Percentiles rank a stretch among this genome's conserved stretches.
These are phyloP conservation scores for Agonopterix heracliana DNA, from an alignment of 2,888 invertebrate species.

Conservation along the genomic window DNA sequence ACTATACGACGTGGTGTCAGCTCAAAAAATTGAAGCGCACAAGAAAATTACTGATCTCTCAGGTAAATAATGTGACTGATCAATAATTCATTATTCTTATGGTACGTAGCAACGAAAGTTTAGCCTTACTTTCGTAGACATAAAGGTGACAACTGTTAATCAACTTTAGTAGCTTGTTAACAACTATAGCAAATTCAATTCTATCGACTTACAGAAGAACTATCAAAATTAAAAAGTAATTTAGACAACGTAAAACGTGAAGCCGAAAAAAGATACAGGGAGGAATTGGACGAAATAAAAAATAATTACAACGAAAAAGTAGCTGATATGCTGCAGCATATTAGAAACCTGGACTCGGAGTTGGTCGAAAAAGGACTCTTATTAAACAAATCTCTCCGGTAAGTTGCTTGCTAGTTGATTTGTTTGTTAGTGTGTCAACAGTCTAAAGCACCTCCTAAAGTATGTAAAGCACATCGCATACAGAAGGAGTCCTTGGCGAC, in stretches of 20 bases:
- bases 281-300: slow-evolving; percentile 75
- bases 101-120: too few species aligned
- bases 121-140: too few species aligned
- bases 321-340: slow-evolving; percentile 72
- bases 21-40: slow-evolving; percentile 52
- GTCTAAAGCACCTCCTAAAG: too few species aligned
- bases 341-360: slow-evolving; percentile 74
- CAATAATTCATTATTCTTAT: too few species aligned
- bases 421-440: too few species aligned
- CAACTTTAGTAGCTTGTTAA: too few species aligned
- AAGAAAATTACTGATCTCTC: slow-evolving; percentile 44
- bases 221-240: slow-evolving; percentile 64
- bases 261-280: slow-evolving; percentile 71
- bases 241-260: slow-evolving; percentile 73
- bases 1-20: slow-evolving; percentile 54
- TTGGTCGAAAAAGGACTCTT: slow-evolving; percentile 73
- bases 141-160: too few species aligned
- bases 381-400: slow-evolving; percentile 69
- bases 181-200: background rate
- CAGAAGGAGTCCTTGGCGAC: too few species aligned
- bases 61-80: slow-evolving; percentile 25
- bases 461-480: too few species aligned
- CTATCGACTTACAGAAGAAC: slow-evolving; percentile 60
- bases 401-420: background rate
- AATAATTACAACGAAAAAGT: slow-evolving; percentile 76